A percentile compares a stretch with the other conserved stretches of the same genome.
Conservation (phyloP, 1,140 invertebrate genomes). For the Apis laboriosa region DNA sequence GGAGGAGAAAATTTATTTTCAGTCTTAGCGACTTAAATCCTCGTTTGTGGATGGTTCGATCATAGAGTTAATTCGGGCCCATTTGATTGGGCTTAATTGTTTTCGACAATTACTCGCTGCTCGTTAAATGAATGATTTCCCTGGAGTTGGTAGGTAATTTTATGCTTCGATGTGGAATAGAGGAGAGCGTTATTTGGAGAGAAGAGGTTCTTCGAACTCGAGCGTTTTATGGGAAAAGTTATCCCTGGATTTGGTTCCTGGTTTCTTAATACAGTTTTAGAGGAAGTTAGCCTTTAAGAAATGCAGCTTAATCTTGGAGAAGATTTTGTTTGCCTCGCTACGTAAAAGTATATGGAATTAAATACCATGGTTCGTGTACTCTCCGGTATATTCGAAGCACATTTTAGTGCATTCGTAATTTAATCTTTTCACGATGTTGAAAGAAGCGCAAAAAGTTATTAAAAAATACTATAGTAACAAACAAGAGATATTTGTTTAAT, state of each 20-base stretch:
- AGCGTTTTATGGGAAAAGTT: not conserved
- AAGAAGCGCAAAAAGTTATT: too few relatives aligned
- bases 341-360: not conserved
- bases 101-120: constrained; percentile 4
- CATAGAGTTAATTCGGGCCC: not conserved
- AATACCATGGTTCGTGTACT: not conserved
- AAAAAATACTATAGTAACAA: too few relatives aligned
- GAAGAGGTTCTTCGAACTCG: not conserved
- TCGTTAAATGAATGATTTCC: constrained; percentile 9
- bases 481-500: too few relatives aligned
- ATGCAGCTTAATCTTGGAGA: not conserved
- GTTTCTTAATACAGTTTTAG: constrained; percentile 2
- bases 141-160: not conserved
- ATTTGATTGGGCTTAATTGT: constrained; percentile 18
- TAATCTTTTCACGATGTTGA: too few relatives aligned
- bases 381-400: not conserved
- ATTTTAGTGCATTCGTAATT: not conserved
- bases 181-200: not conserved
- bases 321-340: not conserved
- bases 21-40: not conserved
- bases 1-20: too few relatives aligned
- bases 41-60: not conserved
- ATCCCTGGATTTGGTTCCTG: not conserved
- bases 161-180: not conserved
- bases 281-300: not conserved